Percentiles rank a stretch among this genome's conserved stretches.
These are phyloP conservation scores for Phoxinus dragarum DNA, from an alignment of 2,797 vertebrate genomes.

Conservation along the genomic window DNA sequence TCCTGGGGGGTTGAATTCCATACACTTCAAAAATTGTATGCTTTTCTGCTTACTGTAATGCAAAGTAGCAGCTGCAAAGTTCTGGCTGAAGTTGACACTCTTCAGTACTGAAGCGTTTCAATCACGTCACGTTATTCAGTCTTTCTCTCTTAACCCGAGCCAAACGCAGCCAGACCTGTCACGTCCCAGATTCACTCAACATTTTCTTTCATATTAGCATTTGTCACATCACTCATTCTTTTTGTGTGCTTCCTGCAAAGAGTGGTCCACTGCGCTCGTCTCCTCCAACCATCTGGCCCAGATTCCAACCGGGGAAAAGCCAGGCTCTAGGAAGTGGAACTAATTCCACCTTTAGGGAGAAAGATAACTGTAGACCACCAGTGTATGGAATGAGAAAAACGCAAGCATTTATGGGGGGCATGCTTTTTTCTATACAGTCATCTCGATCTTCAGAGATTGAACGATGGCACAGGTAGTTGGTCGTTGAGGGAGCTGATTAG, in stretches of 20 bases:
- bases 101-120: slow-evolving; percentile 5
- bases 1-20: slow-evolving; percentile 12
- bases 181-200: slow-evolving; percentile 11
- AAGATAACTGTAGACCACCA: slow-evolving; percentile 55
- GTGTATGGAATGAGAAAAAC: slow-evolving; percentile 41
- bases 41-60: slow-evolving; percentile 26
- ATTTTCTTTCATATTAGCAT: slow-evolving; percentile 33
- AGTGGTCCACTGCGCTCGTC: slow-evolving; percentile 69
- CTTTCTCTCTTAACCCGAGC: slow-evolving; percentile 8
- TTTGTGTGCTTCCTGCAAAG: slow-evolving; percentile 62
- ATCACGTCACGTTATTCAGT: slow-evolving; percentile 11
- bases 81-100: slow-evolving; percentile 46
- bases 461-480: slow-evolving; percentile 37
- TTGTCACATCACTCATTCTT: slow-evolving; percentile 38
- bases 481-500: slow-evolving; percentile 50
- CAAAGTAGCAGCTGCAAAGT: slow-evolving; percentile 34
- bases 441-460: slow-evolving; percentile 37
- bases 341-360: slow-evolving; percentile 78
- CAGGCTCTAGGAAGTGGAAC: slow-evolving; percentile 71
- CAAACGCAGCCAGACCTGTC: slow-evolving; percentile 32
- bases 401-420: slow-evolving; percentile 12
- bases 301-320: slow-evolving; percentile 75
- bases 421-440: not conserved
- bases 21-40: not conserved
- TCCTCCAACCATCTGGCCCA: slow-evolving; percentile 74